A percentile compares a stretch with the other conserved stretches of the same genome.
Conservation (phyloP, 1,140 invertebrate species). For the Euglossa dilemma region DNA sequence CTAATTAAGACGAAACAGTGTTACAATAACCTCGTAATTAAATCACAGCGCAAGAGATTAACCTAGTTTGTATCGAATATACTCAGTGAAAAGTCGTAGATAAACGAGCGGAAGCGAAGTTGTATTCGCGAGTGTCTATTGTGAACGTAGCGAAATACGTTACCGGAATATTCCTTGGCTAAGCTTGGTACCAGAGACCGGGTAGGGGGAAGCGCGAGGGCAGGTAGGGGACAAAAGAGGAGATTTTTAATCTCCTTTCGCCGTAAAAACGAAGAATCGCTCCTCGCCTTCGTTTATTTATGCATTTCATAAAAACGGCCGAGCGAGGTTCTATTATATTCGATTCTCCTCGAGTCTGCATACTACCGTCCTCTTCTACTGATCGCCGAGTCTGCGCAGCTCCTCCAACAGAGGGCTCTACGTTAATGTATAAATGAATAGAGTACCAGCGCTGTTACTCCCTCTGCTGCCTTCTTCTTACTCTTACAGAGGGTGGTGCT, state of each 20-base stretch:
- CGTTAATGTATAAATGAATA: constrained; percentile 52
- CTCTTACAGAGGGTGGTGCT: constrained; percentile 21
- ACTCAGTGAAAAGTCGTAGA: not conserved
- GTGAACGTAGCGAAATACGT: not conserved
- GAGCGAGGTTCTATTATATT: constrained; percentile 34
- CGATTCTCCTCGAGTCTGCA: constrained; percentile 32
- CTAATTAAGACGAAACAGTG: too few species aligned
- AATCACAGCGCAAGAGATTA: too few species aligned
- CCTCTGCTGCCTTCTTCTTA: constrained; percentile 38
- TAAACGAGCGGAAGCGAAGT: not conserved
- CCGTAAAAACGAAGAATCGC: constrained; percentile 34
- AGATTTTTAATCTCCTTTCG: constrained; percentile 42
- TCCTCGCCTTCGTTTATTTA: constrained; percentile 44
- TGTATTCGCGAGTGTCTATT: not conserved
- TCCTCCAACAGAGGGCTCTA: constrained; percentile 10
- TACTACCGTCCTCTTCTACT: not conserved
- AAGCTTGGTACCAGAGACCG: constrained; percentile 32
- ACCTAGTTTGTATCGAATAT: not conserved
- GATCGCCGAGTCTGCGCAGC: constrained; percentile 38
- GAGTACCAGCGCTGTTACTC: constrained; percentile 37
- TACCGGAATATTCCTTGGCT: constrained; percentile 1
- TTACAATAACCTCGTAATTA: too few species aligned
- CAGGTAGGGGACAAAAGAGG: constrained; percentile 1
- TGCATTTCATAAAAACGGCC: constrained; percentile 52
- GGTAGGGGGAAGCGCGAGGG: not conserved